Evolutionary conservation across 1,140 invertebrate genomes (phyloP), one percentile per base, ranked within the genome.

Genomic region (Proales similis): DNA sequence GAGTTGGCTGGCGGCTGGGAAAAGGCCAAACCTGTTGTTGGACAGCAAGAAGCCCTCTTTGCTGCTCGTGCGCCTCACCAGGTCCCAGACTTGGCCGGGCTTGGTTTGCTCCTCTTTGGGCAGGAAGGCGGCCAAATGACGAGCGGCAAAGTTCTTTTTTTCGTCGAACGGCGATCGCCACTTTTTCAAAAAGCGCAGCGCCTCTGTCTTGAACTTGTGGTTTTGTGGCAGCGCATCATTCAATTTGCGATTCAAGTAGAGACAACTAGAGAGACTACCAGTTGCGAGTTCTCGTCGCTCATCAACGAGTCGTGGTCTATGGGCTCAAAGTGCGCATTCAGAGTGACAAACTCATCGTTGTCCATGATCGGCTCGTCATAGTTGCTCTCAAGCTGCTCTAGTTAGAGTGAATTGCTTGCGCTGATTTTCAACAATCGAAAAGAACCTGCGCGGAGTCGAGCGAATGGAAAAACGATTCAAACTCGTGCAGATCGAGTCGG

Each of bases 281-380:
- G n/a, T n/a, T n/a, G n/a, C n/a, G 20, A 2, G 20, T 39, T 2
- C 4, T n/a, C 2, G 20, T 39, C n/a, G 14, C 39, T 42, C 33
- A 60, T 43, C 20, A 61, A 32, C 45, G 36, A 45, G 24, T 26
- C 12, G 36, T 61, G 26, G 36, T 61, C 39, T 4, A 61, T 5
- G 9, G 57, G 57, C 17, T 61, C 57, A 46, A n/a, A 61, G 11
- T 33, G 47, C 32, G 57, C 57, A 33, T 61, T 61, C 19, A 61
- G n/a, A 45, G 57, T 61, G 14, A 61, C 9, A 19, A 61, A 61
- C 27, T 61, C 39, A 32, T 61, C 57, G 9, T 45, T 19, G 32
- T 61, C 39, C 4, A 24, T 20, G 22, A 61, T 61, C 2, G 24
- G 24, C 24, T 46, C 39, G 36, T 32, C 39, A 45, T 46, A 61